A percentile compares a stretch with the other conserved stretches of the same genome.
These are phyloP conservation scores for Galeopsomyia nigrocyanea DNA, from an alignment of 2,888 invertebrate species.

Conservation along the genomic window DNA sequence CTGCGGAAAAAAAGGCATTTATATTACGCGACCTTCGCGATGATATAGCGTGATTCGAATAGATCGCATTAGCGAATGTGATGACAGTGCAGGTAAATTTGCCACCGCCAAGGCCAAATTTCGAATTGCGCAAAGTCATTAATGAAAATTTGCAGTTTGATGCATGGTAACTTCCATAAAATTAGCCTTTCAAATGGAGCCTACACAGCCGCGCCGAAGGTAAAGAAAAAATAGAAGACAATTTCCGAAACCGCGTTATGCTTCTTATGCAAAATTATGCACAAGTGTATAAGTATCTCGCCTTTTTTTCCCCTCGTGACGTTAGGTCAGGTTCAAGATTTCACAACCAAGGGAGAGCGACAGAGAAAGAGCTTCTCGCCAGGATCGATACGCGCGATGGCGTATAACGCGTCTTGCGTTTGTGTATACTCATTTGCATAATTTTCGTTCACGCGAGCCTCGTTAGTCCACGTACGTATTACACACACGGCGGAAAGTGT, in stretches of 20 bases:
- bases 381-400: constrained; percentile 19
- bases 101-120: constrained; percentile 6
- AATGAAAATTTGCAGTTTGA: constrained; percentile 1
- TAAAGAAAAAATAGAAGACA: no score
- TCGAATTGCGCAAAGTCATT: not conserved
- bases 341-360: not conserved
- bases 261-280: no score
- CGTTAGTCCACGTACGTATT: no score
- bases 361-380: no score
- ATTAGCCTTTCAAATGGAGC: constrained; percentile 18
- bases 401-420: not conserved
- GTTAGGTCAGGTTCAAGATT: constrained; percentile 47
- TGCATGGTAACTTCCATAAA: not conserved
- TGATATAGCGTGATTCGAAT: no score
- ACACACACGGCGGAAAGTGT: no score
- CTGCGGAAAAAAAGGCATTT: constrained; percentile 77
- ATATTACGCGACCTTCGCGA: no score
- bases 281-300: constrained; percentile 16
- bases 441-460: constrained; percentile 14
- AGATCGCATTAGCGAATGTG: no score
- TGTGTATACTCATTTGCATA: not conserved
- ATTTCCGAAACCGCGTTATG: no score
- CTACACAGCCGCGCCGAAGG: not conserved
- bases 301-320: not conserved
- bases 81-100: no score